phyloP scores from a whole-genome alignment of 2,888 invertebrate genomes.

The Thecophora atra region DNA sequence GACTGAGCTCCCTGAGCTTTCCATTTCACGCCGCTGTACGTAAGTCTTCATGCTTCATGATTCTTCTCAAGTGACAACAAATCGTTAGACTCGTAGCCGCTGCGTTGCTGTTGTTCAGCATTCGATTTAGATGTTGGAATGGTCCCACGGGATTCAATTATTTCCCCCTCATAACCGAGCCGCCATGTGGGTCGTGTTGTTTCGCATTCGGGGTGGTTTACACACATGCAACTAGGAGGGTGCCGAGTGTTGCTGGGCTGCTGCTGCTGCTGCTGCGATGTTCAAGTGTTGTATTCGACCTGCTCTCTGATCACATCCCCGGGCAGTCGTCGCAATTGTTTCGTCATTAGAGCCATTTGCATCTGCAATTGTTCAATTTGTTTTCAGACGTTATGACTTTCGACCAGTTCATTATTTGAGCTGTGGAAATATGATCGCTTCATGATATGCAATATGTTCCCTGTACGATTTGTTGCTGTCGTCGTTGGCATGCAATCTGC shows the following conservation, averaged over 20 bases:
- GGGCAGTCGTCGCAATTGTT: constrained; percentile 28
- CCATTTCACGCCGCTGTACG: constrained; percentile 4
- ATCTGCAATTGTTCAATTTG: constrained; percentile 31
- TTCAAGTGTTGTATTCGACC: neutral
- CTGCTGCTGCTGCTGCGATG: neutral
- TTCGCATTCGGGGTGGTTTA: neutral
- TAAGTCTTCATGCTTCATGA: neutral
- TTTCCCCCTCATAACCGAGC: neutral
- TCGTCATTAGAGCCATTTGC: constrained; percentile 29
- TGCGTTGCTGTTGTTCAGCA: neutral
- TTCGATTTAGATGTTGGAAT: constrained; percentile 21
- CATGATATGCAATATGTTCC: constrained; percentile 30
- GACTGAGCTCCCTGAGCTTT: constrained; percentile 25
- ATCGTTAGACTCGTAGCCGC: neutral
- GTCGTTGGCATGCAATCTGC: constrained; percentile 5
- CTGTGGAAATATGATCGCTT: constrained; percentile 22
- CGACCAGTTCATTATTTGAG: constrained; percentile 27
- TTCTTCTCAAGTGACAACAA: constrained; percentile 29
- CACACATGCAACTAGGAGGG: neutral
- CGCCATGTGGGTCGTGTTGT: neutral
- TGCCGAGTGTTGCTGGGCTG: neutral
- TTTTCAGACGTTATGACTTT: constrained; percentile 31
- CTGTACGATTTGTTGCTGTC: neutral
- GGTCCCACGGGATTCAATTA: constrained; percentile 36
- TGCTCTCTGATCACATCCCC: too few relatives aligned